Evolutionary conservation across 2,888 invertebrate species (phyloP).

Genomic region (Shargacucullia verbasci): DNA sequence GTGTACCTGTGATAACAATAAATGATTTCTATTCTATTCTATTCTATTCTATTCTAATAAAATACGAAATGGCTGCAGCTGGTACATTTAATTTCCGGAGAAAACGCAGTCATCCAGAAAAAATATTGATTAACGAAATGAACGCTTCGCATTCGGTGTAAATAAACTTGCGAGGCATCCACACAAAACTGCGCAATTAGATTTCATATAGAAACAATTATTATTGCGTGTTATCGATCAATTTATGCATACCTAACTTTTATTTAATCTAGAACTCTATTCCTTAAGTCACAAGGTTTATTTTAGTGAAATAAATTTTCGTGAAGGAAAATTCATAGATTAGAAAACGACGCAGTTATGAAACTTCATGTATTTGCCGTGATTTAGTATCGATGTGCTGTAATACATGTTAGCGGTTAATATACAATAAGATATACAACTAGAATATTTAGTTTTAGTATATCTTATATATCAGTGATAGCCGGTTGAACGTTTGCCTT

Average conservation of each 20-base stretch:
- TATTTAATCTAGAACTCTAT: constrained; percentile 6
- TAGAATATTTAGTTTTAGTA: too few species aligned
- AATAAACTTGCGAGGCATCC: constrained; percentile 8
- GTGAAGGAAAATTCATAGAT: constrained; percentile 12
- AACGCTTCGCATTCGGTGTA: too few species aligned
- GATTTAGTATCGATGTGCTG: constrained; percentile 51
- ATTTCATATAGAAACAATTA: constrained; percentile 37
- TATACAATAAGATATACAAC: too few species aligned
- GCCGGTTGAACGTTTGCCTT: too few species aligned
- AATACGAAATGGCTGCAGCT: too few species aligned
- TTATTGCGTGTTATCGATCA: constrained; percentile 37
- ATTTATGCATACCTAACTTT: constrained; percentile 21
- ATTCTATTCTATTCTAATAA: too few species aligned
- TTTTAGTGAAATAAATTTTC: not conserved
- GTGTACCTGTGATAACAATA: too few species aligned
- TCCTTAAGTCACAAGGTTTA: accelerated
- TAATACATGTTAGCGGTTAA: constrained; percentile 33
- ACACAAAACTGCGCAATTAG: constrained; percentile 24
- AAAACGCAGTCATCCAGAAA: too few species aligned
- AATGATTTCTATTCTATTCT: too few species aligned
- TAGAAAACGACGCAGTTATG: constrained; percentile 50
- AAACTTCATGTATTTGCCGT: constrained; percentile 40
- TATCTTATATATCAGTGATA: too few species aligned
- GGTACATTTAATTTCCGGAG: too few species aligned
- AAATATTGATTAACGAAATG: too few species aligned